These are phyloP conservation scores for Zaprionus inermis DNA, from an alignment of 1,140 invertebrate genomes.

Conservation along the genomic window DNA sequence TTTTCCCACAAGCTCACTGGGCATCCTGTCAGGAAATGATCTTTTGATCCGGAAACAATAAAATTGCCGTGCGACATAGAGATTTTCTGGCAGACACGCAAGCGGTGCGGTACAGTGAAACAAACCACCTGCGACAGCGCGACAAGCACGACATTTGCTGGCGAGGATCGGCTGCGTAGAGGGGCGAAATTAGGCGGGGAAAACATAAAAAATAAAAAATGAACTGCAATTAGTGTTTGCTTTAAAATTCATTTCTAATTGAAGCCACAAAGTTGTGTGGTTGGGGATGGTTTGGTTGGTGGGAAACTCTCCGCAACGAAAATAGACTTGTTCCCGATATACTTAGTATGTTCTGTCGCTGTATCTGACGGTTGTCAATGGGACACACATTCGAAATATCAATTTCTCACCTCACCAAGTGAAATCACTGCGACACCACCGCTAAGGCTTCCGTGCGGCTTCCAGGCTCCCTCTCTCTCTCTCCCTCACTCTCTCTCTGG, in stretches of 20 bases:
- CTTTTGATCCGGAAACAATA: slow-evolving; percentile 84
- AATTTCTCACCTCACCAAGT: slow-evolving; percentile 60
- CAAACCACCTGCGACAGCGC: slow-evolving; percentile 64
- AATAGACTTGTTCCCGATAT: slow-evolving; percentile 48
- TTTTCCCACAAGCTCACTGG: slow-evolving; percentile 64
- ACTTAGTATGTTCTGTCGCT: background rate
- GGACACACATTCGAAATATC: slow-evolving; percentile 39
- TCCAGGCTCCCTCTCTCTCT: slow-evolving; percentile 22
- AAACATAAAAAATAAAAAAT: slow-evolving; percentile 25
- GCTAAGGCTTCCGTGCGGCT: slow-evolving; percentile 42
- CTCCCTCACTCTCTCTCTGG: background rate
- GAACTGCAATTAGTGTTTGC: slow-evolving; percentile 63
- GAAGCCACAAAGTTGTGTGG: slow-evolving; percentile 15
- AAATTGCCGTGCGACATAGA: slow-evolving; percentile 59
- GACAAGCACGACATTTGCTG: slow-evolving; percentile 6
- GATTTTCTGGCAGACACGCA: slow-evolving; percentile 67
- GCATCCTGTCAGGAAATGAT: slow-evolving; percentile 82
- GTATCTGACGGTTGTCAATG: slow-evolving; percentile 62
- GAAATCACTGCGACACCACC: slow-evolving; percentile 53
- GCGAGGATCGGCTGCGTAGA: slow-evolving; percentile 2
- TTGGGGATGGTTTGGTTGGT: slow-evolving; percentile 33
- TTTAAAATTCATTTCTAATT: slow-evolving; percentile 73
- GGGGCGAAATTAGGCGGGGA: slow-evolving; percentile 52
- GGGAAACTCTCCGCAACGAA: slow-evolving; percentile 48
- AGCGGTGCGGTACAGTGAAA: slow-evolving; percentile 48